These are phyloP conservation scores for Sphecodes monilicornis DNA, from an alignment of 2,888 invertebrate species.

Conservation along the genomic window DNA sequence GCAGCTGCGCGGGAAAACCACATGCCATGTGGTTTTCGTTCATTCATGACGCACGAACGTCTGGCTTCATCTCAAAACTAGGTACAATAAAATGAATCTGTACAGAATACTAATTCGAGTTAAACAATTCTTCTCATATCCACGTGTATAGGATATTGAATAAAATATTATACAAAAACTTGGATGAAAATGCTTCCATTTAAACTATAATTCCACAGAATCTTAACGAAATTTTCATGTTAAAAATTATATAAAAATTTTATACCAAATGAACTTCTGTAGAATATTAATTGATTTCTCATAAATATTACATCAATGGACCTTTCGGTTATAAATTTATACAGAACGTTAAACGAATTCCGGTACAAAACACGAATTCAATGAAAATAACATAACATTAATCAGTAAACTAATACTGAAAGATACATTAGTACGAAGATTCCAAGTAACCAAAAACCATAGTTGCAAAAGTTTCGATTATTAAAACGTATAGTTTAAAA, in stretches of 20 bases:
- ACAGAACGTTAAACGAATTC: not conserved
- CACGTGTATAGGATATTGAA: not conserved
- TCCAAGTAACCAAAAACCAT: too few relatives aligned
- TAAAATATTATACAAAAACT: not conserved
- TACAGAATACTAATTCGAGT: not conserved
- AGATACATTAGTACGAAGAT: too few relatives aligned
- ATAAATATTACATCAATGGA: not conserved
- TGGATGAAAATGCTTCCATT: not conserved
- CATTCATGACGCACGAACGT: slow-evolving; percentile 29
- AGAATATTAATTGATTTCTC: not conserved
- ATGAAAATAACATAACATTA: too few relatives aligned
- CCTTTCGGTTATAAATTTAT: not conserved
- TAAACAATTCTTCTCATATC: not conserved
- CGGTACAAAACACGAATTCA: too few relatives aligned
- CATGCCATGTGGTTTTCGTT: slow-evolving; percentile 32
- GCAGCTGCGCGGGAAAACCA: slow-evolving; percentile 65
- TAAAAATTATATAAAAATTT: not conserved
- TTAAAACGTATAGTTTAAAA: not conserved
- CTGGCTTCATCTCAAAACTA: not conserved
- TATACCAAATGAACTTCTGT: too few relatives aligned
- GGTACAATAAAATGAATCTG: not conserved
- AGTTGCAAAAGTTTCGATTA: too few relatives aligned
- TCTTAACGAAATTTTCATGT: not conserved
- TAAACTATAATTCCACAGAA: too few relatives aligned
- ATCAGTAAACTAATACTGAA: too few relatives aligned